A percentile compares a stretch with the other conserved stretches of the same genome.
These are phyloP conservation scores for Mesodorylaimus sp. DNA, from an alignment of 2,888 invertebrate genomes.

Conservation along the genomic window DNA sequence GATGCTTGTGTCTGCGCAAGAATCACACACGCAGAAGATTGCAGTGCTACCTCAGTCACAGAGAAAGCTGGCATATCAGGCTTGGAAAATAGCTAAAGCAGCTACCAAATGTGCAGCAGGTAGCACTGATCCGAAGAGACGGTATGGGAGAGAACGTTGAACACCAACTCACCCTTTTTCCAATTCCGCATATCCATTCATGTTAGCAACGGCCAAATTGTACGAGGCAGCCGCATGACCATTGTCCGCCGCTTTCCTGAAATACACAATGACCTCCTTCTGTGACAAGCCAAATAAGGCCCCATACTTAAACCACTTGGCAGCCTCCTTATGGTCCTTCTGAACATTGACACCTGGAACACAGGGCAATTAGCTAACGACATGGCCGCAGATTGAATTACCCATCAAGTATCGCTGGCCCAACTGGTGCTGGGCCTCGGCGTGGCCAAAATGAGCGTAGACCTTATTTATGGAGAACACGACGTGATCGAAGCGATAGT, in stretches of 20 bases:
- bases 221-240: slow-evolving; percentile 39
- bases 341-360: slow-evolving; percentile 26
- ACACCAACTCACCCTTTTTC: slow-evolving; percentile 27
- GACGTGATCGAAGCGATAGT: slow-evolving; percentile 34
- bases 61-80: no score
- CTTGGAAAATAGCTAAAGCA: no score
- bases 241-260: slow-evolving; percentile 34
- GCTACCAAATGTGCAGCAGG: no score
- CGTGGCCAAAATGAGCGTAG: slow-evolving; percentile 35
- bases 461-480: slow-evolving; percentile 34
- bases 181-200: slow-evolving; percentile 35
- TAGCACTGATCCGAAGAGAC: no score
- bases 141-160: no score
- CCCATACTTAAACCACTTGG: slow-evolving; percentile 34
- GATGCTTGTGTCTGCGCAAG: slow-evolving; percentile 3
- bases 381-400: slow-evolving; percentile 4
- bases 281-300: background rate
- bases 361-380: background rate
- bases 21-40: background rate
- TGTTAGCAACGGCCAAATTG: slow-evolving; percentile 38
- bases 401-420: slow-evolving; percentile 36
- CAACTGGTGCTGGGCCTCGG: slow-evolving; percentile 34
- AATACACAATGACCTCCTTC: background rate
- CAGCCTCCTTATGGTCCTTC: slow-evolving; percentile 32
- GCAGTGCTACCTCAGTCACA: no score